Conservation (phyloP, 2,888 invertebrate genomes). For the Lasioglossum pauxillum region DNA sequence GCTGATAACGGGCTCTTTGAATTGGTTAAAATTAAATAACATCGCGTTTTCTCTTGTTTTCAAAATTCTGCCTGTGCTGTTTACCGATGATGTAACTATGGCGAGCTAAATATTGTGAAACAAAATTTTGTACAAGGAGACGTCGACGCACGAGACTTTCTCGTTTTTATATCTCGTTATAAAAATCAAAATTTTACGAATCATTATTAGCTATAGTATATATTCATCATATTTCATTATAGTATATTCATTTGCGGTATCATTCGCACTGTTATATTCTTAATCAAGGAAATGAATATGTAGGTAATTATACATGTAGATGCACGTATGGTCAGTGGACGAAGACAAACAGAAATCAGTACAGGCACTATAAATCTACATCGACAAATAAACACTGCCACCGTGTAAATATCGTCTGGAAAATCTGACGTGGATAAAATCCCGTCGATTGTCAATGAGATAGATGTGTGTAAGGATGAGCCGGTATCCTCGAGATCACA, state of each 20-base stretch:
- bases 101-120: neutral
- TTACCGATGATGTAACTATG: neutral
- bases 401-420: neutral
- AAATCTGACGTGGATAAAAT: neutral
- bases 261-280: neutral
- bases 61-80: neutral
- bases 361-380: neutral
- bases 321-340: neutral
- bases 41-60: slow-evolving; percentile 7
- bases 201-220: too few relatives aligned
- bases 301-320: neutral
- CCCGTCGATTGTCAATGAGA: neutral
- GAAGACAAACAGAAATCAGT: neutral
- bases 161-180: too few relatives aligned
- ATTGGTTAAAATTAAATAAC: neutral
- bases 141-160: too few relatives aligned
- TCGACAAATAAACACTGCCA: neutral
- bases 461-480: slow-evolving; percentile 35
- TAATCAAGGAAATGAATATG: neutral
- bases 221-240: too few relatives aligned
- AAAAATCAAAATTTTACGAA: too few relatives aligned
- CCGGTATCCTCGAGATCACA: slow-evolving; percentile 31
- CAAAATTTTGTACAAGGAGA: neutral
- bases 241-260: neutral
- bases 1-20: neutral